Evolutionary conservation across 2,797 vertebrate genomes (phyloP), one percentile per base, ranked within the genome.

Genomic region (Enteromius treurensis): DNA sequence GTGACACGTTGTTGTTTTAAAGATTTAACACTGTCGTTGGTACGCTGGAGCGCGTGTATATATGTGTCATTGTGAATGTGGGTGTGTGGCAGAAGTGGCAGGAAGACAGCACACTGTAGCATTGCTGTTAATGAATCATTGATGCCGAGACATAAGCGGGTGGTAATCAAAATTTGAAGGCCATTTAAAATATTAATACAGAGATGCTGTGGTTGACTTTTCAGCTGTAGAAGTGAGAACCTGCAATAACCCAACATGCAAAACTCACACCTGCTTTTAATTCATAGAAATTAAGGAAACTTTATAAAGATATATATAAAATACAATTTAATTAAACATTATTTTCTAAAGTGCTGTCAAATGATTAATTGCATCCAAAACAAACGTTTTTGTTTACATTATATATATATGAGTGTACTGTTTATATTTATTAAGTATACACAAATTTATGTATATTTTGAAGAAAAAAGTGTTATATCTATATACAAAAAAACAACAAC

Each of bases 101-200:
- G 90, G 90, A 88, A 87, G 84, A 84, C 82, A 58, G 86, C 79
- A 83, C 77, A 89, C 89, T 90, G 92, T 86, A 90, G 90, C 90
- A 88, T 82, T 84, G 84, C 34, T 84, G 83, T 15, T 94, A 91
- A 83, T 90, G 90, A 91, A 92, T 94, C 86, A 89, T 71, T 83
- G 87, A 92, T 91, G 85, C 75, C 3, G 69, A 81, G 84, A 82
- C 82, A 88, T 88, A 85, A 79, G 92, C 91, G 90, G 94, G 93
- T 93, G 94, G 92, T 92, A 90, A 92, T 91, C 88, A 89, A 88
- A 89, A 85, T 89, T 87, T 87, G 79, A 90, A 88, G 86, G 90
- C 92, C 91, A 86, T 87, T 93, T 95, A 91, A 95, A 95, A 95
- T 94, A 95, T 95, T 95, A 94, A 95, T 95, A 92, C 87, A 87